phyloP scores from a whole-genome alignment of 2,888 invertebrate genomes.

The Pristionchus japonicus region DNA sequence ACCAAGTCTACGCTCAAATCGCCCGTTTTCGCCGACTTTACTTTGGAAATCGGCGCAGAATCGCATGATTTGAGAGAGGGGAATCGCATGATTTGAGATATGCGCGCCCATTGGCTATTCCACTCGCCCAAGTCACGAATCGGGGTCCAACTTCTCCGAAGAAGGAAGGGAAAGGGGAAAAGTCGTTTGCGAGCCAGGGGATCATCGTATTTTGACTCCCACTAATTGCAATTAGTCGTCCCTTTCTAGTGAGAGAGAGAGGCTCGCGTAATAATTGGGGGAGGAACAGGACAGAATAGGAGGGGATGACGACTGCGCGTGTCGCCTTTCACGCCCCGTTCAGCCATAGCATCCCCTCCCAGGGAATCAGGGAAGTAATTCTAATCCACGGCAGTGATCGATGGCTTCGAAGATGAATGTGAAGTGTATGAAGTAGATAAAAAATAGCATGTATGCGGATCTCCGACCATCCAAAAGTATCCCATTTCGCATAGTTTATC shows the following conservation, averaged over 20 bases:
- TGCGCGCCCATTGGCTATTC: not conserved
- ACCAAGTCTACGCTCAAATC: not conserved
- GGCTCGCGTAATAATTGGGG: not conserved
- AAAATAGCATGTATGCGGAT: no score
- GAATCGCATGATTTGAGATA: no score
- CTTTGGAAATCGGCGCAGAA: not conserved
- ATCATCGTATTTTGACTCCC: slow-evolving; percentile 1
- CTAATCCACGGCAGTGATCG: no score
- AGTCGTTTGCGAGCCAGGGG: not conserved
- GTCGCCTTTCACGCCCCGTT: not conserved
- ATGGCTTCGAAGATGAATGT: no score
- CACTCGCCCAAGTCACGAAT: not conserved
- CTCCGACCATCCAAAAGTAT: no score
- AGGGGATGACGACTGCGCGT: not conserved
- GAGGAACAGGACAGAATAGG: not conserved
- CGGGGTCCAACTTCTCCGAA: not conserved
- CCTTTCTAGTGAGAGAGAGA: not conserved
- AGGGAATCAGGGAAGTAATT: no score
- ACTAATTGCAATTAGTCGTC: slow-evolving; percentile 15
- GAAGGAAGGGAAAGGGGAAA: not conserved
- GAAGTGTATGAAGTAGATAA: no score
- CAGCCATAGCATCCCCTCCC: no score
- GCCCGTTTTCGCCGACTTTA: not conserved
- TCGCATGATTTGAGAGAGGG: not conserved
- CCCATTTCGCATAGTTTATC: no score